Conservation (phyloP, 2,797 vertebrate genomes). For the Acanthis flammea region DNA sequence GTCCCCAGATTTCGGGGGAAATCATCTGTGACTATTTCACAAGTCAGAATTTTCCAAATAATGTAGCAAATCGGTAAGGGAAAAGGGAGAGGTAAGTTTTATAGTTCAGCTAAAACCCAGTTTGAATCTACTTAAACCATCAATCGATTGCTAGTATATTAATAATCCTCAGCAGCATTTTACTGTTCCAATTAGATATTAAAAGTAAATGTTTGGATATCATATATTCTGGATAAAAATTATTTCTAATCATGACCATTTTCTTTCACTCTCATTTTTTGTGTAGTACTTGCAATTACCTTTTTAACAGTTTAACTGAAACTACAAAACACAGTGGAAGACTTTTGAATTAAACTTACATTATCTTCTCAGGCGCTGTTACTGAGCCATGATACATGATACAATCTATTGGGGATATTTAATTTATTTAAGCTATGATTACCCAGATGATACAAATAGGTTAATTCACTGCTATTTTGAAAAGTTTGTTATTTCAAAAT, state of each 20-base stretch:
- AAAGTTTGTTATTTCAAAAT: not conserved
- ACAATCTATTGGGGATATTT: not conserved
- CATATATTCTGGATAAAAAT: not conserved
- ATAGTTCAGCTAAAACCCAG: not conserved
- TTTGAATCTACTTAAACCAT: not conserved
- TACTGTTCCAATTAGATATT: not conserved
- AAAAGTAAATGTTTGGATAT: not conserved
- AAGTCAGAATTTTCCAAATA: not conserved
- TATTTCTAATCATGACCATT: not conserved
- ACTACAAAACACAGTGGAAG: not conserved
- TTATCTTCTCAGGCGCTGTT: not conserved
- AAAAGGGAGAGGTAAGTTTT: not conserved
- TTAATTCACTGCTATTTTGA: not conserved
- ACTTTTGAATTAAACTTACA: constrained; percentile 2
- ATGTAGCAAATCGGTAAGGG: not conserved
- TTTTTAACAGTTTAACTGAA: not conserved
- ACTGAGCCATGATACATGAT: not conserved
- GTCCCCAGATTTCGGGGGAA: not conserved
- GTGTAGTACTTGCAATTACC: not conserved
- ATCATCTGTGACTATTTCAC: not conserved
- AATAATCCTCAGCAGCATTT: not conserved
- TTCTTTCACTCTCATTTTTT: not conserved
- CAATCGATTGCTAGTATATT: not conserved
- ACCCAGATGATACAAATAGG: not conserved
- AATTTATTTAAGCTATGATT: not conserved